Base-by-base conservation (phyloP, 2,113 vertebrate species). In the Corydoras maculifer region DNA sequence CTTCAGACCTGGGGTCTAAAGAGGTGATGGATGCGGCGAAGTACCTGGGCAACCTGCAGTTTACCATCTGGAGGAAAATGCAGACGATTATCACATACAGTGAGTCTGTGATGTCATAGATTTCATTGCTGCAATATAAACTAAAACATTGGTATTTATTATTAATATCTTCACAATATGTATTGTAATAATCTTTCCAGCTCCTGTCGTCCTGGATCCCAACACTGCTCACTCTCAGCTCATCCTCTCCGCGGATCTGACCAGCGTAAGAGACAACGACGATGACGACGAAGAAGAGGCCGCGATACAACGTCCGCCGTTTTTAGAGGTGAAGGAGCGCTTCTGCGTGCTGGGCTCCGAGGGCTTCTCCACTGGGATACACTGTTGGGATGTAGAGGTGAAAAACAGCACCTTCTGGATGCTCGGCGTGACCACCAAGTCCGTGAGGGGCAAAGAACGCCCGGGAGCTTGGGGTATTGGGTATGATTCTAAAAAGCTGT, bases 361-460 rank as follows among this genome's bases (percentile, higher is more conserved):
- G 55, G 65, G 70, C 57, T 68, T 73, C 57, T 31, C 25, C 13
- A 54, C 75, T 4, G 75, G 75, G 9, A 32, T 43, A 25, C 70
- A 77, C 70, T 58, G 65, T n/a, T 77, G 75, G 75, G 66, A 77
- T 32, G 66, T 77, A 13, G 66, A 65, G 9, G 70, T 73, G 9
- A 65, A 61, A 64, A 61, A 69, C 61, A 73, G 32, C 65, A 69
- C 70, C 29, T 53, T 64, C 49, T 77, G 75, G 75, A 65, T 58
- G 54, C 29, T 73, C 4, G 75, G 75, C 6, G 66, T 77, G 12
- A 55, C 70, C 30, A 43, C 55, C 12, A 62, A 63, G 30, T 58
- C 70, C 12, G 48, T 65, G 13, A 30, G 61, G 49, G 69, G 62
- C 35, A 69, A 73, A 58, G 49, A 62, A n/a, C 10, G 35, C 11